Evolutionary conservation across 2,113 vertebrate species (phyloP).

Genomic region (Ornithorhynchus anatinus): DNA sequence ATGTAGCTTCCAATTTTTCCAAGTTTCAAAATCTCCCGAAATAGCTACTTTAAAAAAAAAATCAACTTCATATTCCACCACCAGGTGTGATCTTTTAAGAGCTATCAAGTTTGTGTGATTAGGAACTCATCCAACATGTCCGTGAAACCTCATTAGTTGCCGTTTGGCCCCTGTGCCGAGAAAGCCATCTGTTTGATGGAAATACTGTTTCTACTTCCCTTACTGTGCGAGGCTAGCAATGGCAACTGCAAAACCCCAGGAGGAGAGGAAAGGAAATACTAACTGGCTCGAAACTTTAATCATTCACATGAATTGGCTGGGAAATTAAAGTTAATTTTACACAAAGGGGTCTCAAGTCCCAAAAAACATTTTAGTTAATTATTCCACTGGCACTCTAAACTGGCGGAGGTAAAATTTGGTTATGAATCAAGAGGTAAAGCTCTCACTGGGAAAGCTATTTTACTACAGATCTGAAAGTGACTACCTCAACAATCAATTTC

Average conservation of each 20-base stretch:
- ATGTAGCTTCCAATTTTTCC: background rate
- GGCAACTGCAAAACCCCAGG: constrained; percentile 21
- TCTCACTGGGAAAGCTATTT: constrained; percentile 26
- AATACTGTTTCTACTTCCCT: constrained; percentile 34
- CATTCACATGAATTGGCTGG: constrained; percentile 43
- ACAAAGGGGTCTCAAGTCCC: constrained; percentile 22
- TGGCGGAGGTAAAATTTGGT: constrained; percentile 28
- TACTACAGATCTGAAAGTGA: constrained; percentile 6
- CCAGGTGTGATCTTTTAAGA: constrained; percentile 13
- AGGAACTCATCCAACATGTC: constrained; percentile 20
- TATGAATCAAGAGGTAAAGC: constrained; percentile 33
- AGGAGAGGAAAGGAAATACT: constrained; percentile 7
- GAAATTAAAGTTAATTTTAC: constrained; percentile 47
- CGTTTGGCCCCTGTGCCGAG: background rate
- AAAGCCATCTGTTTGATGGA: constrained; percentile 35
- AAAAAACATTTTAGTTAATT: constrained; percentile 47
- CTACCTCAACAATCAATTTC: no score
- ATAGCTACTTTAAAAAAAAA: background rate
- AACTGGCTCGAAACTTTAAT: constrained; percentile 45
- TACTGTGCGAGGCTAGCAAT: constrained; percentile 1
- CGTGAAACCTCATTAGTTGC: background rate
- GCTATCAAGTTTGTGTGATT: background rate
- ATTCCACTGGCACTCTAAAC: constrained; percentile 24
- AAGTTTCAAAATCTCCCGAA: background rate
- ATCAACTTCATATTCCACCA: background rate